Base-by-base conservation (phyloP, 2,888 invertebrate genomes). In the Hydriomena furcata region DNA sequence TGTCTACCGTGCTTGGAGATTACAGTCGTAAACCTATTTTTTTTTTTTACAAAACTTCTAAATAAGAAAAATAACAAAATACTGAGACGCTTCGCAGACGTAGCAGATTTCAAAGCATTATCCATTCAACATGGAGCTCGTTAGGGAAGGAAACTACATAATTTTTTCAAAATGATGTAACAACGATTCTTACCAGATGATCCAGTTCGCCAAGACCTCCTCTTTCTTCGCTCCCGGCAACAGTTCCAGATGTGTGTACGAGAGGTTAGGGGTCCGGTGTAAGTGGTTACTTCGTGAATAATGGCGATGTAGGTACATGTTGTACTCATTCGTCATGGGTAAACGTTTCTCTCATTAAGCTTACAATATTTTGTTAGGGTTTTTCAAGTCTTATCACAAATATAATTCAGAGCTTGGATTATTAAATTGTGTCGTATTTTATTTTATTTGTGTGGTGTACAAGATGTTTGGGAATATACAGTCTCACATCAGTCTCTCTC, bases 331-430 rank as follows among this genome's bases (percentile, higher is more conserved):
- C 74, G 75, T 84, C 84, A 78, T 80, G 73, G 68, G 70, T 82
- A 84, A 85, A 70, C 81, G 83, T 65, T 82, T 78, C 65, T 68
- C 82, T 82, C 84, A 78, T 85, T 86, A 84, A 54, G 61, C 25
- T 20, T 38, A 24, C 31, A 47, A 38, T 41, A 52, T 51, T 52
- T 42, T 42, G 10, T 27, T 21, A 23, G n/a, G 23, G 7, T 25
- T 52, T 42, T 32, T 24, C 13, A 10, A 32, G 20, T 17, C 7
- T 17, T 17, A 17, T 38, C 27, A 28, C 37, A 13, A n/a, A n/a
- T n/a, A n/a, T n/a, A n/a, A n/a, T n/a, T n/a, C n/a, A n/a, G n/a
- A n/a, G n/a, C n/a, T n/a, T n/a, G n/a, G n/a, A n/a, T n/a, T n/a
- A n/a, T n/a, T n/a, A n/a, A n/a, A n/a, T n/a, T n/a, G n/a, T n/a